phyloP scores from a whole-genome alignment of 1,140 invertebrate genomes.

The Mya arenaria region DNA sequence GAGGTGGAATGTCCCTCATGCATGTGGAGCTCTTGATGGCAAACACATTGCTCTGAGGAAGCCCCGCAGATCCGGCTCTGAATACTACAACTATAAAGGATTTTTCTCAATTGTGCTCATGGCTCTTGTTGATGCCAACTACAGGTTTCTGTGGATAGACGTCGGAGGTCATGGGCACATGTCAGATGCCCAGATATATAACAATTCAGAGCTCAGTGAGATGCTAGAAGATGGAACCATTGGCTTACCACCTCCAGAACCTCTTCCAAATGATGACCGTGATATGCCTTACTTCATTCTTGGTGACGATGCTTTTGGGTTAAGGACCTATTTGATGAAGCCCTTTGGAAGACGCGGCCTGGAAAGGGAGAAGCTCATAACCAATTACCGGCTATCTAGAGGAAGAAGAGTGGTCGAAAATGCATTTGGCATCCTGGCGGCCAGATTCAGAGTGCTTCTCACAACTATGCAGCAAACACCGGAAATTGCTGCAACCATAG shows the following conservation, averaged over 20 bases:
- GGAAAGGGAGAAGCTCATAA: constrained; percentile 68
- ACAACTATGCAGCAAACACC: too few relatives aligned
- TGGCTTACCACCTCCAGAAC: constrained; percentile 55
- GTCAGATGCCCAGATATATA: constrained; percentile 44
- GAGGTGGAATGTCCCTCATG: constrained; percentile 49
- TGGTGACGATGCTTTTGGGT: constrained; percentile 70
- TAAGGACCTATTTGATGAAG: constrained; percentile 65
- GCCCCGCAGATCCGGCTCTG: constrained; percentile 69
- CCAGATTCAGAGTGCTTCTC: too few relatives aligned
- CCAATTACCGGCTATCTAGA: constrained; percentile 81
- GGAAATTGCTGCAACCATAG: neutral
- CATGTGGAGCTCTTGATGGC: constrained; percentile 72
- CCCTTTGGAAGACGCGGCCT: constrained; percentile 69
- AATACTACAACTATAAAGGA: constrained; percentile 78
- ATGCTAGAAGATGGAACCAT: constrained; percentile 50
- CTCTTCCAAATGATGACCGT: constrained; percentile 41
- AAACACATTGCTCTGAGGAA: constrained; percentile 79
- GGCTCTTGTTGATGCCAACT: constrained; percentile 77
- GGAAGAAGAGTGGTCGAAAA: constrained; percentile 76
- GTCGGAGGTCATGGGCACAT: constrained; percentile 49
- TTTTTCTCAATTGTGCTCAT: constrained; percentile 74
- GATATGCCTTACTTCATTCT: constrained; percentile 61
- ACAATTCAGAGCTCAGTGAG: constrained; percentile 34
- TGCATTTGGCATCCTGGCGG: constrained; percentile 71
- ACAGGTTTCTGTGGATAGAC: constrained; percentile 73